These are phyloP conservation scores for Calliopum simillimum DNA, from an alignment of 2,888 invertebrate genomes.

Conservation along the genomic window DNA sequence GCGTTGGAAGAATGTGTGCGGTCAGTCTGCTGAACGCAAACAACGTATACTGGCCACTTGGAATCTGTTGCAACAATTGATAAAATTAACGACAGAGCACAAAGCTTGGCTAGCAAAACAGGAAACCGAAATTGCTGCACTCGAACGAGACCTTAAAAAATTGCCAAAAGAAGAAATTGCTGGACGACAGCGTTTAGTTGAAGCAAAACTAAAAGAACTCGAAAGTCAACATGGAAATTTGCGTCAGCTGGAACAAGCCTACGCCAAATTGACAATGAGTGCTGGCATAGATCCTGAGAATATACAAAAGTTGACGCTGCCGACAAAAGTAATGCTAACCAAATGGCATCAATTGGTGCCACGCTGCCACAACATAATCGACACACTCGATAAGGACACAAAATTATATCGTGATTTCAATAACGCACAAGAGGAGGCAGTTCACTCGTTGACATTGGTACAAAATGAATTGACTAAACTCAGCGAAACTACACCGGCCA, in stretches of 20 bases:
- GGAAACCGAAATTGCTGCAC: slow-evolving; percentile 72
- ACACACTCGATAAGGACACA: slow-evolving; percentile 71
- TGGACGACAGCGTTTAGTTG: slow-evolving; percentile 71
- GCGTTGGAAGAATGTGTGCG: slow-evolving; percentile 83
- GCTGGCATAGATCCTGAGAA: slow-evolving; percentile 78
- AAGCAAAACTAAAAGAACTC: slow-evolving; percentile 70
- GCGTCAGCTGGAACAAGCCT: slow-evolving; percentile 76
- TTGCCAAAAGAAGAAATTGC: slow-evolving; percentile 72
- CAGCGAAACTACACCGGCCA: slow-evolving; percentile 69
- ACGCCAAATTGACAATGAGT: slow-evolving; percentile 76
- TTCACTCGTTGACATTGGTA: slow-evolving; percentile 77
- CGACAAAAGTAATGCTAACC: slow-evolving; percentile 72
- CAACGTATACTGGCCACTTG: slow-evolving; percentile 74
- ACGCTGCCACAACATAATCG: slow-evolving; percentile 71
- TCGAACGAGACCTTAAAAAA: slow-evolving; percentile 73
- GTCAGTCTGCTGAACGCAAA: slow-evolving; percentile 78
- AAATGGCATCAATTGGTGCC: slow-evolving; percentile 76
- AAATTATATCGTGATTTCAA: slow-evolving; percentile 77
- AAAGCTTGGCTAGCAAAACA: slow-evolving; percentile 74
- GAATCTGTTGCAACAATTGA: slow-evolving; percentile 73
- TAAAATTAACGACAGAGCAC: slow-evolving; percentile 70
- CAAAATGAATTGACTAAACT: slow-evolving; percentile 80
- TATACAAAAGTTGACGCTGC: slow-evolving; percentile 73
- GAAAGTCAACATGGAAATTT: slow-evolving; percentile 71
- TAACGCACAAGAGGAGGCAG: slow-evolving; percentile 77